Evolutionary conservation across 2,888 invertebrate species (phyloP), one percentile per base, ranked within the genome.

Genomic region (Philhelius pedissequus): DNA sequence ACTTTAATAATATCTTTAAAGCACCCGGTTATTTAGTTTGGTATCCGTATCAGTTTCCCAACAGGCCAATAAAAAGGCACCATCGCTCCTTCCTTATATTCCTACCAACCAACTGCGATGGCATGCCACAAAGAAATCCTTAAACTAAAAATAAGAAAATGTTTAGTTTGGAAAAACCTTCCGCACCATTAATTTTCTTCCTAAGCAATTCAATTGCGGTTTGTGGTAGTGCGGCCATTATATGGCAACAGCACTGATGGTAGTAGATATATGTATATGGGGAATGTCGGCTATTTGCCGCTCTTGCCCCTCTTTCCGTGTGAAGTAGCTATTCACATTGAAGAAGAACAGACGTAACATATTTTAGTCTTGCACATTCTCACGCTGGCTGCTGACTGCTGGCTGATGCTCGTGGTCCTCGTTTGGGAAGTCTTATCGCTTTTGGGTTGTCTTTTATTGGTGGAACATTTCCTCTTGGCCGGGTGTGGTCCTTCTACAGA

Each of bases 111-210:
- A 30, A 25, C n/a, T 4, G 5, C 7, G 4, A 4, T 22, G 25
- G 22, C 27, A 15, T 27, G 48, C 68, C 48, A 27, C 64, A 83
- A 83, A 62, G 69, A 64, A 69, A 74, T 78, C 43, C 56, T 43
- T 45, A 77, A 69, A 69, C 56, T 83, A 74, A 70, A 83, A 84
- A 79, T 84, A 79, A 74, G 83, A 80, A 84, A 75, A 80, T 76
- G 71, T 76, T n/a, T 79, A 80, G 84, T 80, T 84, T 71, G 71
- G 71, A 73, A 66, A 64, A 80, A 79, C 80, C 66, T 84, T 84
- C 75, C 66, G 71, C 84, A 84, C 75, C 80, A 84, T 84, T 84
- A 84, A 75, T 84, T 84, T 79, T 80, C 54, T 54, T 76, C 54
- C 40, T 40, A 56, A 84, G 71, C 66, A 84, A 43, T 84, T 84